These are phyloP conservation scores for Drosophila kuntzei DNA, from an alignment of 2,888 invertebrate genomes.

Conservation along the genomic window DNA sequence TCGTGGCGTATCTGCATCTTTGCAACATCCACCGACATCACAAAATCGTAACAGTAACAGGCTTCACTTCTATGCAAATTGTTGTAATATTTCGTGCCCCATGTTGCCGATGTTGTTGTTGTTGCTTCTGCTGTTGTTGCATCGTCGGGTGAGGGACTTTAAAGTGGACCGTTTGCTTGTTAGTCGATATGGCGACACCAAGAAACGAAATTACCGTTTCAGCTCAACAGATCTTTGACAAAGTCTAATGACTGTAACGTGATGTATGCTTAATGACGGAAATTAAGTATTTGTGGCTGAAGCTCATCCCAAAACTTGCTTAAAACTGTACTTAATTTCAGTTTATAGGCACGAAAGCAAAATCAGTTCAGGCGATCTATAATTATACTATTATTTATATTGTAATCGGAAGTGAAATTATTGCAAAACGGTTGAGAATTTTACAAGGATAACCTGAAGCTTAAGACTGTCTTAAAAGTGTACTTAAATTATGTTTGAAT, in stretches of 20 bases:
- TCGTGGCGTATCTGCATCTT: constrained; percentile 75
- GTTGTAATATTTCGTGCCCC: constrained; percentile 75
- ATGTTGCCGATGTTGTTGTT: constrained; percentile 28
- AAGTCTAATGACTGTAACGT: constrained; percentile 53
- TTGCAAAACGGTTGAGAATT: neutral
- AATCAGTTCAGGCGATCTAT: neutral
- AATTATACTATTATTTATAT: no score
- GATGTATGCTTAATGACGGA: constrained; percentile 62
- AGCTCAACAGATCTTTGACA: constrained; percentile 37
- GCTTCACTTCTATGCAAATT: constrained; percentile 71
- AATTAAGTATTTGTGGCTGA: constrained; percentile 35
- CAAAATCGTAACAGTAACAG: constrained; percentile 77
- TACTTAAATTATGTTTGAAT: neutral
- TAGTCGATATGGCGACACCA: constrained; percentile 75
- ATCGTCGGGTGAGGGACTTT: constrained; percentile 38
- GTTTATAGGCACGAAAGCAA: neutral
- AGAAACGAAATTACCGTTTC: constrained; percentile 64
- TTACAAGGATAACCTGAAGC: neutral
- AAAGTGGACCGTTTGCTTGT: constrained; percentile 79
- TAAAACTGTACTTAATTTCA: constrained; percentile 11
- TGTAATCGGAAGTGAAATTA: neutral
- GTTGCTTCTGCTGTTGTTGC: neutral
- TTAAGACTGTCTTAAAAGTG: neutral
- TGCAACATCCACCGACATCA: constrained; percentile 48
- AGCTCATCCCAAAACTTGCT: constrained; percentile 7